A percentile compares a stretch with the other conserved stretches of the same genome.
Evolutionary conservation across 2,888 invertebrate genomes (phyloP).

Genomic region (Megalurothrips usitatus): DNA sequence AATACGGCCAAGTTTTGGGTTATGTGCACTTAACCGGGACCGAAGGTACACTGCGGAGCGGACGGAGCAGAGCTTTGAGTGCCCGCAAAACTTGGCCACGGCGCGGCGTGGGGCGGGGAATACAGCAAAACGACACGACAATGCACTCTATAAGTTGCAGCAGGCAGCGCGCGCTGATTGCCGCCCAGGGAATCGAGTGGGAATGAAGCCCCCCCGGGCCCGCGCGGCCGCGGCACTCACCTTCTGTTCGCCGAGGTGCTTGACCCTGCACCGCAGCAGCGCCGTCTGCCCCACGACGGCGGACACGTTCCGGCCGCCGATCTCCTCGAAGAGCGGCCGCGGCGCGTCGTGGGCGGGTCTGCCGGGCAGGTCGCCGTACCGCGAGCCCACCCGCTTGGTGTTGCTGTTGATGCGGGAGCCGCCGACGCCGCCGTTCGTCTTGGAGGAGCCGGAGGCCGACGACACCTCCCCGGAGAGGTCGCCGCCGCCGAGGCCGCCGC

Average conservation of each 20-base stretch:
- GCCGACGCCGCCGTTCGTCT: neutral
- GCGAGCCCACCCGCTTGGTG: constrained; percentile 1
- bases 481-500: constrained; percentile 4
- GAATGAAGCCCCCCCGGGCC: too few relatives aligned
- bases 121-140: too few relatives aligned
- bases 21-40: constrained; percentile 3
- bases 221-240: constrained; percentile 54
- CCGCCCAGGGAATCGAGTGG: too few relatives aligned
- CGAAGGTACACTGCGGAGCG: neutral
- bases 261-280: constrained; percentile 74
- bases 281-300: constrained; percentile 79
- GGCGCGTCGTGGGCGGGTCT: neutral
- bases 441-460: constrained; percentile 4
- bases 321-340: constrained; percentile 77
- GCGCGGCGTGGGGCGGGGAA: too few relatives aligned
- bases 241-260: constrained; percentile 80
- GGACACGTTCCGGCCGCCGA: constrained; percentile 75
- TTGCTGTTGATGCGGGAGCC: neutral
- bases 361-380: constrained; percentile 9
- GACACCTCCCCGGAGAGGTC: neutral
- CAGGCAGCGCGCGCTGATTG: too few relatives aligned
- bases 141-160: too few relatives aligned
- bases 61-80: too few relatives aligned
- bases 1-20: neutral
- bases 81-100: too few relatives aligned